phyloP scores from a whole-genome alignment of 2,797 vertebrate genomes.

The Catostomus latipinnis region DNA sequence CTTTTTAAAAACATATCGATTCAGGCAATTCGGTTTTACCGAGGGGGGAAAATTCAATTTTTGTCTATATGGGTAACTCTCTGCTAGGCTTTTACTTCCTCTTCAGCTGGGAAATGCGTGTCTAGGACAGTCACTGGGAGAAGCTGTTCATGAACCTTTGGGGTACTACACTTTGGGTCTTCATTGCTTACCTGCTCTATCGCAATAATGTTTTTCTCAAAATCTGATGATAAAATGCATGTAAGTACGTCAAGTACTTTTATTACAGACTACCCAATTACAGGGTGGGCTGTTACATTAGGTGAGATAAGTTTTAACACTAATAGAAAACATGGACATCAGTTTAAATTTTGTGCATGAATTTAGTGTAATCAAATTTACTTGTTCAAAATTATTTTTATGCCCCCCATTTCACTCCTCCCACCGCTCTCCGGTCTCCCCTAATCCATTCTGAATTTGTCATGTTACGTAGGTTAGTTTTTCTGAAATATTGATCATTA shows the following conservation, averaged over 20 bases:
- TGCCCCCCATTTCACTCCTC: too few relatives aligned
- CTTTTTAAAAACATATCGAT: neutral
- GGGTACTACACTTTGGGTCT: conserved; percentile 75
- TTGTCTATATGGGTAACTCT: conserved; percentile 81
- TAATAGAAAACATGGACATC: too few relatives aligned
- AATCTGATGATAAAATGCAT: conserved; percentile 61
- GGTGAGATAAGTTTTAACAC: too few relatives aligned
- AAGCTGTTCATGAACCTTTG: conserved; percentile 76
- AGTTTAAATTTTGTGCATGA: too few relatives aligned
- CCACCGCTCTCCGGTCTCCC: too few relatives aligned
- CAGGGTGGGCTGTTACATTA: too few relatives aligned
- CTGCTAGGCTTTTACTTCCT: conserved; percentile 78
- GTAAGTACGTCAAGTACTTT: too few relatives aligned
- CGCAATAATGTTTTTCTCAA: conserved; percentile 80
- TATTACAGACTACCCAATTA: too few relatives aligned
- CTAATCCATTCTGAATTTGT: too few relatives aligned
- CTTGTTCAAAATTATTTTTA: too few relatives aligned
- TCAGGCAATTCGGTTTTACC: too few relatives aligned
- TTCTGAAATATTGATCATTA: neutral
- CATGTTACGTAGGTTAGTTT: neutral
- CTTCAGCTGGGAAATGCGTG: conserved; percentile 80
- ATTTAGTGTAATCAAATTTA: too few relatives aligned
- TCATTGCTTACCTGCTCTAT: conserved; percentile 77
- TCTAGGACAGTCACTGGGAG: conserved; percentile 74
- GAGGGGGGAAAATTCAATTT: conserved; percentile 67